Percentiles rank a stretch among this genome's conserved stretches.
Conservation (phyloP, 2,888 invertebrate species). For the Metacarcinus magister region DNA sequence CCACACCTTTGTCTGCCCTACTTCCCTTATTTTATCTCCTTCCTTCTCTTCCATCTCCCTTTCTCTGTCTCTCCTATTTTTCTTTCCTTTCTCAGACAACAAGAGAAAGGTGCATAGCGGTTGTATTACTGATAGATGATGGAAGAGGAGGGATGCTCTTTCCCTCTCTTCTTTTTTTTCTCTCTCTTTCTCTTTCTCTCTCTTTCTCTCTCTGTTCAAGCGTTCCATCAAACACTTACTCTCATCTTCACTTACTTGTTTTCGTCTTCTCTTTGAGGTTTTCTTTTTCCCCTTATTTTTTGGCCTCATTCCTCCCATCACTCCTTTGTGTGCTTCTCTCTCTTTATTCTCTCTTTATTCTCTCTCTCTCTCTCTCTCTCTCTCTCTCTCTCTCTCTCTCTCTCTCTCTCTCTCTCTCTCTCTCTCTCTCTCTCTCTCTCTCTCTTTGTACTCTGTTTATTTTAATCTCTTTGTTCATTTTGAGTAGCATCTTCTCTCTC, state of each 20-base stretch:
- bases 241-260: neutral
- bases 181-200: conserved; percentile 36
- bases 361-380: neutral
- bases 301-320: neutral
- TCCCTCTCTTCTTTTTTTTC: conserved; percentile 1
- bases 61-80: neutral
- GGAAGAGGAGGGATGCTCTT: neutral
- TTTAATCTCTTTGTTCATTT: neutral
- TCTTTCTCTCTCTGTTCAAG: neutral
- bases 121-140: neutral
- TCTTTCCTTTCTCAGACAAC: neutral
- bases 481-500: neutral
- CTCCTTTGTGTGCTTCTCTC: neutral
- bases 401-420: neutral
- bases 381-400: neutral
- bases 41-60: neutral
- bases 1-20: neutral
- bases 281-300: neutral
- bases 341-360: neutral
- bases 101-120: neutral
- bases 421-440: neutral
- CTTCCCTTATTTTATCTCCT: neutral
- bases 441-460: neutral
- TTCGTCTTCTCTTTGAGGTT: neutral
- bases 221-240: neutral